phyloP scores from a whole-genome alignment of 2,113 vertebrate genomes.

The Fregetta grallaria region DNA sequence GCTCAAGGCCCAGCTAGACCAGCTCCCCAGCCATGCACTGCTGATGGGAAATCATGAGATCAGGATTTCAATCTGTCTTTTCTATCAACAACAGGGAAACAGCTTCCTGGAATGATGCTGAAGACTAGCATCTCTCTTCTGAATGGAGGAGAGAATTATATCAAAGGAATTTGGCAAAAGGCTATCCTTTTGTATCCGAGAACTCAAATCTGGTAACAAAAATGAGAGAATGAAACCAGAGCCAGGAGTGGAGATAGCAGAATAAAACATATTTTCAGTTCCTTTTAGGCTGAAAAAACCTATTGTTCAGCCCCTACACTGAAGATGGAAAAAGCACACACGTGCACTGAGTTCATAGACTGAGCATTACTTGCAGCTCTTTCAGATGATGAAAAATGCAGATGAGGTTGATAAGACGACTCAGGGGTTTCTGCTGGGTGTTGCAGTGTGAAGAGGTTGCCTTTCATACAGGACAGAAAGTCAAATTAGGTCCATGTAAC shows the following conservation, averaged over 20 bases:
- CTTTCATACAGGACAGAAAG: slow-evolving; percentile 48
- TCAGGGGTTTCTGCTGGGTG: slow-evolving; percentile 17
- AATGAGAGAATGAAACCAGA: neutral
- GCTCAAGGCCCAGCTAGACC: neutral
- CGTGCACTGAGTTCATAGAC: neutral
- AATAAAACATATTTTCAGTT: slow-evolving; percentile 16
- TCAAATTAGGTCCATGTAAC: slow-evolving; percentile 38
- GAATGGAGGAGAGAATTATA: neutral
- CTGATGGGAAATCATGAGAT: neutral
- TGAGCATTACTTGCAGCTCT: neutral
- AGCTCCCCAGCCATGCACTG: rapidly evolving
- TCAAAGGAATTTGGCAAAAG: neutral
- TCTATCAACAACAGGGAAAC: neutral
- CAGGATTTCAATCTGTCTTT: neutral
- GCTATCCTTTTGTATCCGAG: neutral
- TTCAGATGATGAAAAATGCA: slow-evolving; percentile 34
- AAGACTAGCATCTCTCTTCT: neutral
- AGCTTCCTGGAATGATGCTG: neutral
- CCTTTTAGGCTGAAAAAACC: neutral
- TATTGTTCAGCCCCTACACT: neutral
- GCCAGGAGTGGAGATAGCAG: neutral
- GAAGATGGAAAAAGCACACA: neutral
- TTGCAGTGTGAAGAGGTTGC: neutral
- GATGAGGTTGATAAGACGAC: neutral
- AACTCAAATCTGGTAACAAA: slow-evolving; percentile 17